Evolutionary conservation across 1,140 invertebrate species (phyloP).

Genomic region (Caenorhabditis tropicalis): DNA sequence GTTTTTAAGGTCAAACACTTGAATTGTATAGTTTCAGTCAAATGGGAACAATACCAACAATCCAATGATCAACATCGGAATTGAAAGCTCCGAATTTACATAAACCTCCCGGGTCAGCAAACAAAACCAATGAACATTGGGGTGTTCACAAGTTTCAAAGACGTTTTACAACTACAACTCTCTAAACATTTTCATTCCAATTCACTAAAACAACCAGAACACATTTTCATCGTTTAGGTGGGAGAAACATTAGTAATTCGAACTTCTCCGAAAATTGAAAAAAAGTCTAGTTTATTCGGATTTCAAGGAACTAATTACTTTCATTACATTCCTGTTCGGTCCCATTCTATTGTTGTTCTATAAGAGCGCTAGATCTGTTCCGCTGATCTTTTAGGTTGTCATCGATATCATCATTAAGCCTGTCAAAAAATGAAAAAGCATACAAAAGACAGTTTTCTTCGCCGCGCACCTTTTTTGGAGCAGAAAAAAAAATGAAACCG

Average conservation of each 20-base stretch:
- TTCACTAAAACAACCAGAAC: too few relatives aligned
- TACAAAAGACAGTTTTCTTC: slow-evolving; percentile 1
- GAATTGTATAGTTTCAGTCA: too few relatives aligned
- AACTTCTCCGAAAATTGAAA: too few relatives aligned
- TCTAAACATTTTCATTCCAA: not conserved
- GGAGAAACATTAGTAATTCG: too few relatives aligned
- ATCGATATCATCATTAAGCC: not conserved
- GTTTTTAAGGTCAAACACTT: too few relatives aligned
- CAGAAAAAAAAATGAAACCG: not conserved
- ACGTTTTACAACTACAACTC: not conserved
- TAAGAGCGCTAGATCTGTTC: not conserved
- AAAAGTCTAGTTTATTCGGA: too few relatives aligned
- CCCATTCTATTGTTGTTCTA: not conserved
- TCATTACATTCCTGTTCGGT: too few relatives aligned
- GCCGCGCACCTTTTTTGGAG: not conserved
- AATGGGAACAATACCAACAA: not conserved
- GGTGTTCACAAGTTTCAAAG: not conserved
- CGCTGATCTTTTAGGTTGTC: not conserved
- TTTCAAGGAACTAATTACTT: too few relatives aligned
- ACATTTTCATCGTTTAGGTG: too few relatives aligned
- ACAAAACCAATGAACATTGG: not conserved
- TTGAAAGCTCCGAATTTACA: not conserved
- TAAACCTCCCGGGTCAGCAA: not conserved
- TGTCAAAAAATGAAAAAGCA: slow-evolving; percentile 40
- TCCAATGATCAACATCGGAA: not conserved